Conservation (phyloP, 1,140 invertebrate genomes). For the Caenorhabditis briggsae region DNA sequence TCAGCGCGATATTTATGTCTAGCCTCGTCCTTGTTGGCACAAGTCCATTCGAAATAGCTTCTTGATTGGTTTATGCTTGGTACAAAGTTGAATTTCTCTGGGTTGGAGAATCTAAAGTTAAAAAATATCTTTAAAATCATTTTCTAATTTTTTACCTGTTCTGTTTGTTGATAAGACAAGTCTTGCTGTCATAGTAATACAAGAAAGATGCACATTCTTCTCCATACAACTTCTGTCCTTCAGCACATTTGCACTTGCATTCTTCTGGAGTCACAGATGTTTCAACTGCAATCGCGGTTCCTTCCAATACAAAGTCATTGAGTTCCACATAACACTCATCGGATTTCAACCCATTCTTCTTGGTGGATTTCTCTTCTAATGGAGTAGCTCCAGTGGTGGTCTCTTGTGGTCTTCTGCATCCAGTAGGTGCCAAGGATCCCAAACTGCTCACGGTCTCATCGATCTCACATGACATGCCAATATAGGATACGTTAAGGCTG, state of each 20-base stretch:
- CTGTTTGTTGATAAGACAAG: constrained; percentile 75
- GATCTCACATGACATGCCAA: constrained; percentile 71
- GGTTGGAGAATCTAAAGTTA: constrained; percentile 68
- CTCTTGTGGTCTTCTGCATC: not conserved
- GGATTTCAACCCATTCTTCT: constrained; percentile 49
- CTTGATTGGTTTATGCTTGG: constrained; percentile 60
- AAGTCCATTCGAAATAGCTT: constrained; percentile 76
- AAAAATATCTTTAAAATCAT: not conserved
- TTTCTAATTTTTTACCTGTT: constrained; percentile 65
- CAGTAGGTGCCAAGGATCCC: constrained; percentile 34
- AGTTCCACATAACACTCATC: constrained; percentile 76
- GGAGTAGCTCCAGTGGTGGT: not conserved
- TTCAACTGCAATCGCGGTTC: constrained; percentile 73
- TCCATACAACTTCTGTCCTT: constrained; percentile 68
- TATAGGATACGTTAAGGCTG: constrained; percentile 70
- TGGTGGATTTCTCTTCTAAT: not conserved
- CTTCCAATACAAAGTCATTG: constrained; percentile 75
- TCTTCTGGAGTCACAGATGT: constrained; percentile 70
- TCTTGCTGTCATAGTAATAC: constrained; percentile 74
- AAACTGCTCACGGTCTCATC: constrained; percentile 60
- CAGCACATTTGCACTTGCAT: constrained; percentile 76
- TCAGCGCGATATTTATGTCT: constrained; percentile 48
- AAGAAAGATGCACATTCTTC: constrained; percentile 72
- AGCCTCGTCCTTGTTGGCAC: constrained; percentile 59
- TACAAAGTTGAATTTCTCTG: constrained; percentile 74